These are phyloP conservation scores for Bubo bubo DNA, from an alignment of 2,113 vertebrate species.

Conservation along the genomic window DNA sequence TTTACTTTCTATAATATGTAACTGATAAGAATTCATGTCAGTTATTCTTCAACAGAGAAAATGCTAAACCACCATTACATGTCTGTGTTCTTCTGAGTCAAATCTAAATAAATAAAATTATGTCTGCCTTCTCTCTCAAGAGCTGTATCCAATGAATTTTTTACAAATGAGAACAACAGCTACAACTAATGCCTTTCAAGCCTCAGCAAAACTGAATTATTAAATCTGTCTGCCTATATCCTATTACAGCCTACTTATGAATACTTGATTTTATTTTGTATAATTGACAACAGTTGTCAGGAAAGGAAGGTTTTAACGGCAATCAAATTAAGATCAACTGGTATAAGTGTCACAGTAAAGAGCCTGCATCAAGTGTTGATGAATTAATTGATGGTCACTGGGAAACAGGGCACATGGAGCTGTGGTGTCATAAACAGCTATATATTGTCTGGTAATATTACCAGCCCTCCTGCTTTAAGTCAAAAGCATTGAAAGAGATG, in stretches of 20 bases:
- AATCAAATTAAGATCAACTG: conserved; percentile 80
- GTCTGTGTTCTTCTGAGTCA: not conserved
- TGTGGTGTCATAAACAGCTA: conserved; percentile 66
- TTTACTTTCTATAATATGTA: not conserved
- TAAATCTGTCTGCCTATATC: conserved; percentile 89
- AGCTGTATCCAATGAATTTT: conserved; percentile 84
- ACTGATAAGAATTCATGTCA: not conserved
- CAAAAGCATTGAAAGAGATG: not conserved
- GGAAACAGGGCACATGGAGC: conserved; percentile 57
- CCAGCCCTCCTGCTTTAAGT: not conserved
- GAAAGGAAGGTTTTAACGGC: conserved; percentile 79
- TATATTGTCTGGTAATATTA: conserved; percentile 51
- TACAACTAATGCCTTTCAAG: conserved; percentile 84
- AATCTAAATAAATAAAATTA: conserved; percentile 67
- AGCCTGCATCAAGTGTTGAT: conserved; percentile 59
- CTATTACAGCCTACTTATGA: conserved; percentile 90
- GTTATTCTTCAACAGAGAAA: not conserved
- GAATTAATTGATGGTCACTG: conserved; percentile 70
- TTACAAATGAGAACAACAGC: conserved; percentile 84
- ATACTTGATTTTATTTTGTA: conserved; percentile 97
- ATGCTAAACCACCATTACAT: not conserved
- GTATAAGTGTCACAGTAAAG: conserved; percentile 72
- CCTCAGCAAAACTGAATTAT: conserved; percentile 92
- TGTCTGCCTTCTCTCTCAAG: conserved; percentile 75
- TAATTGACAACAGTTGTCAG: conserved; percentile 90